phyloP scores from a whole-genome alignment of 2,113 vertebrate genomes.

The Anarhynchus alexandrinus region DNA sequence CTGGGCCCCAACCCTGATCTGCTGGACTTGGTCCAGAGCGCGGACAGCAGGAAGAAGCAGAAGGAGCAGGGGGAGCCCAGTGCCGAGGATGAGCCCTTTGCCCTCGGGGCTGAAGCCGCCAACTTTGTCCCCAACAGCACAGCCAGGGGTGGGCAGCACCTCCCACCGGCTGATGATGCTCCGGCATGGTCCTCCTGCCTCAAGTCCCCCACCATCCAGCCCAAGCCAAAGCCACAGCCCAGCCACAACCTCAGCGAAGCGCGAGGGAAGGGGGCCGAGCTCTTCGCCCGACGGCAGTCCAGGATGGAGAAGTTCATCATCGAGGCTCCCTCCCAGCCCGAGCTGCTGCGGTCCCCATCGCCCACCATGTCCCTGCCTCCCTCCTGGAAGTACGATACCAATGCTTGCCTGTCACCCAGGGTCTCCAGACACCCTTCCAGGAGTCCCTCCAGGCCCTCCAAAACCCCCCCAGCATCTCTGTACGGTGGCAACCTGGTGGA shows the following conservation, averaged over 20 bases:
- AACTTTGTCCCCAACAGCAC: conserved; percentile 82
- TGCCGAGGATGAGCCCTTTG: conserved; percentile 87
- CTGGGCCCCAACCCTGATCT: conserved; percentile 91
- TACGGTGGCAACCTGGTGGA: conserved; percentile 71
- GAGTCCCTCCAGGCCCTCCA: conserved; percentile 75
- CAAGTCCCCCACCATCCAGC: conserved; percentile 85
- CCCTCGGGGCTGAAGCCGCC: conserved; percentile 92
- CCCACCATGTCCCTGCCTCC: conserved; percentile 95
- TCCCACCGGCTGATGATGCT: background rate
- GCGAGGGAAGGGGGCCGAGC: conserved; percentile 90
- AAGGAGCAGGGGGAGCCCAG: conserved; percentile 76
- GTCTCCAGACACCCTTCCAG: conserved; percentile 60
- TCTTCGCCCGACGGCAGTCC: conserved; percentile 90
- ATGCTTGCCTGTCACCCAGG: conserved; percentile 72
- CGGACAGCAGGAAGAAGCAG: conserved; percentile 84
- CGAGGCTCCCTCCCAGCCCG: conserved; percentile 73
- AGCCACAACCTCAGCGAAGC: conserved; percentile 87
- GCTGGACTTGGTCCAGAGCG: conserved; percentile 90
- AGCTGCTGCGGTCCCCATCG: conserved; percentile 81
- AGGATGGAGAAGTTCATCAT: conserved; percentile 94
- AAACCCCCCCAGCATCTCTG: conserved; percentile 69
- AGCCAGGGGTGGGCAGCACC: conserved; percentile 21
- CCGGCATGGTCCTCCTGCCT: conserved; percentile 92
- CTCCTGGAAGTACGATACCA: conserved; percentile 90
- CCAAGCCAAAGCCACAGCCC: conserved; percentile 80